A percentile compares a stretch with the other conserved stretches of the same genome.
Evolutionary conservation across 2,797 vertebrate genomes (phyloP).

Genomic region (Lerista edwardsae): DNA sequence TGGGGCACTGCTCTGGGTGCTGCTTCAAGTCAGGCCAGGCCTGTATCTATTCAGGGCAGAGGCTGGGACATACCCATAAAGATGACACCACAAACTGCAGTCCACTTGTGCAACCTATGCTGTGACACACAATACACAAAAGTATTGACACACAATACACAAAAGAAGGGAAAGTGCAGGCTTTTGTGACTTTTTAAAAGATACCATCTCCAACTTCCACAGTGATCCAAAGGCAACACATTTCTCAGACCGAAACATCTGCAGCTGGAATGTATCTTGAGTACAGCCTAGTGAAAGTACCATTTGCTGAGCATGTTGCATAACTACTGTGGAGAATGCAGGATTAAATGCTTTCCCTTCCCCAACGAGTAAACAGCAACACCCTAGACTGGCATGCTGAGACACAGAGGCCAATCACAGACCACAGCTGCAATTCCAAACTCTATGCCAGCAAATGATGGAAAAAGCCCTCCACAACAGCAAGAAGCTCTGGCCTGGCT

Average conservation of each 20-base stretch:
- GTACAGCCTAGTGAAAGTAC: conserved; percentile 48
- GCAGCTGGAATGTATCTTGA: conserved; percentile 51
- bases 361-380: conserved; percentile 53
- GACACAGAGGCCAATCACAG: conserved; percentile 57
- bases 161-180: conserved; percentile 46
- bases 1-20: no score
- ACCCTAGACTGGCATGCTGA: conserved; percentile 48
- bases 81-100: no score
- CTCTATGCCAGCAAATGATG: conserved; percentile 56
- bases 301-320: conserved; percentile 51
- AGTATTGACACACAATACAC: conserved; percentile 35
- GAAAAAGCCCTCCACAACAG: conserved; percentile 48
- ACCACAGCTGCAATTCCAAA: conserved; percentile 64
- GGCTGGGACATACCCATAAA: no score
- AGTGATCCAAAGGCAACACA: conserved; percentile 10
- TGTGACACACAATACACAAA: neutral
- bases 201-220: conserved; percentile 22
- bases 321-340: conserved; percentile 54
- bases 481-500: conserved; percentile 48
- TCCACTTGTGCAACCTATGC: no score
- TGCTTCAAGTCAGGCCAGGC: no score
- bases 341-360: conserved; percentile 63
- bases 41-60: no score
- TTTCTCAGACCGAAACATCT: conserved; percentile 28
- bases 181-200: conserved; percentile 23